Evolutionary conservation across 2,113 vertebrate species (phyloP), one percentile per base, ranked within the genome.

Genomic region (Echinops telfairi): DNA sequence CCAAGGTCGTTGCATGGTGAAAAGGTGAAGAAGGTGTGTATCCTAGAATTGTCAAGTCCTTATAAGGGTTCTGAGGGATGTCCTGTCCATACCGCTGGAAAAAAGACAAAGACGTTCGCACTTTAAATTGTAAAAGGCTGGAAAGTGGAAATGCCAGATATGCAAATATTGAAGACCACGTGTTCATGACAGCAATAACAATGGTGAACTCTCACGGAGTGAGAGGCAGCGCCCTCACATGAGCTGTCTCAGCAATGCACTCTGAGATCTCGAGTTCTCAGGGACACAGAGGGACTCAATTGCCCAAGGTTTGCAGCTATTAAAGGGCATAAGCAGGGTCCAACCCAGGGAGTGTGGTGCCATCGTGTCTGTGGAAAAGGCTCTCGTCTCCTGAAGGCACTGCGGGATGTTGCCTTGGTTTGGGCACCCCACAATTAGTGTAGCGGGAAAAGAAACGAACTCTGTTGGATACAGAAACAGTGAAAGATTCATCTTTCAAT

Each of bases 401-500:
- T 8, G 33, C 27, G 66, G 53, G 25, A 64, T 25, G 29, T 9
- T 31, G 22, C 3, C 2, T 4, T 2, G 16, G 29, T 40, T 23
- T 7, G 47, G 27, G 36, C 1, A 22, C 29, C 29, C 25, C 33
- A 17, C 33, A 22, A 6, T 11, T 53, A 53, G 43, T 33, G 1
- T 92, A 83, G 2, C 43, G 11, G 29, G 68, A 73, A 89, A 90
- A 27, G 71, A 83, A 79, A 66, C 23, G 31, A 58, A 66, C 38
- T 57, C 22, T 19, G 40, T 12, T 57, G 62, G 88, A 29, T 83
- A 47, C 81, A 91, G 80, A 80, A 81, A 64, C 33, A 88, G 88
- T 60, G 47, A 68, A 90, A 76, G 82, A 75, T 31, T 66, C 40
- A 79, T 81, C 88, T 92, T 75, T 85, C 82, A 78, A 47, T 62